Conservation (phyloP, 2,888 invertebrate species). For the Cremastinae sp. region DNA sequence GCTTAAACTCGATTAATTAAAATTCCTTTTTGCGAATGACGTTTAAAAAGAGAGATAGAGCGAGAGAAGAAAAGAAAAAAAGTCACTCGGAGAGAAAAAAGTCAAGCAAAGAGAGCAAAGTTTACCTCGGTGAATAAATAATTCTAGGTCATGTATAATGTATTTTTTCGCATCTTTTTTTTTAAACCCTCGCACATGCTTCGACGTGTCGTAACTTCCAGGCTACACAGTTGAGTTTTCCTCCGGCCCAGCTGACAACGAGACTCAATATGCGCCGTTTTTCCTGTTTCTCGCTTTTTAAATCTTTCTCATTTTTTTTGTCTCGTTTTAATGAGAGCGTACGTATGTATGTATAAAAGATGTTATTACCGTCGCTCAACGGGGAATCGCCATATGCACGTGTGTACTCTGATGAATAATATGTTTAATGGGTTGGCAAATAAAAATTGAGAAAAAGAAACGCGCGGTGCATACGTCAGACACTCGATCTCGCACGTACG, state of each 20-base stretch:
- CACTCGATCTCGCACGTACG: too few species aligned
- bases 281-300: not conserved
- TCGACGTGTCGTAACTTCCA: constrained; percentile 22
- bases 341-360: not conserved
- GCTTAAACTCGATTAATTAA: constrained; percentile 57
- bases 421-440: too few species aligned
- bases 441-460: not conserved
- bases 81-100: constrained; percentile 18
- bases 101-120: constrained; percentile 16
- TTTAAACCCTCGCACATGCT: constrained; percentile 16
- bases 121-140: constrained; percentile 46
- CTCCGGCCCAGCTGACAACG: constrained; percentile 34
- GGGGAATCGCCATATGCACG: too few species aligned
- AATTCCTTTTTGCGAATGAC: constrained; percentile 37
- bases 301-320: not conserved
- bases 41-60: constrained; percentile 5
- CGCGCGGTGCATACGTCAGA: constrained; percentile 7
- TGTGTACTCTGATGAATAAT: too few species aligned
- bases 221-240: constrained; percentile 24
- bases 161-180: constrained; percentile 29
- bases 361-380: too few species aligned
- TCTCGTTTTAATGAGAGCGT: too few species aligned
- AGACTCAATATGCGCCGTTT: constrained; percentile 31
- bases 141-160: constrained; percentile 57
- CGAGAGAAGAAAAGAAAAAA: constrained; percentile 5